A percentile compares a stretch with the other conserved stretches of the same genome.
Conservation (phyloP, 2,888 invertebrate genomes). For the Eutolmus rufibarbis region DNA sequence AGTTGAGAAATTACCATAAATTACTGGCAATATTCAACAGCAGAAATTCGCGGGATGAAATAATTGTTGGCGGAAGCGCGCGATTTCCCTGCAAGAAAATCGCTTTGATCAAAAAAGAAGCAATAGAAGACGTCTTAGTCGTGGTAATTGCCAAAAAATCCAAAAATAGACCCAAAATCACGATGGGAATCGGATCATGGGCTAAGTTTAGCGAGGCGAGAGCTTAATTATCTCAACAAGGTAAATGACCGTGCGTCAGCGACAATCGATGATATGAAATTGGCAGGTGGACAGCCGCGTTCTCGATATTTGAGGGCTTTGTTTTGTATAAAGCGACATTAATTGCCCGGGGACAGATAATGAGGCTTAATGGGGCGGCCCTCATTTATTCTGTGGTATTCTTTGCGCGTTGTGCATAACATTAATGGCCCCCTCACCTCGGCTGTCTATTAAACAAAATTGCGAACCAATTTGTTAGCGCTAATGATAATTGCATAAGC, state of each 20-base stretch:
- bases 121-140: neutral
- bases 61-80: neutral
- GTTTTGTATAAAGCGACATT: neutral
- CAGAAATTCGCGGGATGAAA: neutral
- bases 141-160: neutral
- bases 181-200: neutral
- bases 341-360: neutral
- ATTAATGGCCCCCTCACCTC: neutral
- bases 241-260: neutral
- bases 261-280: neutral
- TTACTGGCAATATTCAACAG: neutral
- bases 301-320: neutral
- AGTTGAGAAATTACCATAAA: neutral
- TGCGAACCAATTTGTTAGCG: neutral
- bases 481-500: neutral
- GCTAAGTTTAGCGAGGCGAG: neutral
- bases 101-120: neutral
- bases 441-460: constrained; percentile 1
- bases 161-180: neutral
- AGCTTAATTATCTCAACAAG: neutral
- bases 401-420: neutral
- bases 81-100: neutral
- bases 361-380: neutral
- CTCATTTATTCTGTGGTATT: neutral
- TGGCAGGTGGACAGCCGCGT: neutral